phyloP scores from a whole-genome alignment of 2,797 vertebrate genomes.

The Xenops minutus region DNA sequence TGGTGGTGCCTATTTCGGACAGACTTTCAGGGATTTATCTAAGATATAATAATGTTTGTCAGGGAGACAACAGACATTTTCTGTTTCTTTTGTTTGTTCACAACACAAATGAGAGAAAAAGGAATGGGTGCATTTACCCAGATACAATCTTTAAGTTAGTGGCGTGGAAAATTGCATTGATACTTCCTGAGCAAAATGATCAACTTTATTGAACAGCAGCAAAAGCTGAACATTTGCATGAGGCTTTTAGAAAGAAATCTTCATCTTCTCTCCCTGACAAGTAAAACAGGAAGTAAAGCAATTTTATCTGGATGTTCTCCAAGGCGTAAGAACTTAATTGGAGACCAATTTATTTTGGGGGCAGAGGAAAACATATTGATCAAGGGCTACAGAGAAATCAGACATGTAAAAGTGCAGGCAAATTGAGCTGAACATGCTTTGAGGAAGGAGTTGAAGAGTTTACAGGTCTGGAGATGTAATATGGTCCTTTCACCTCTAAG shows the following conservation, averaged over 20 bases:
- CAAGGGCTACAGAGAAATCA: not conserved
- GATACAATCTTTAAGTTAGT: slow-evolving; percentile 47
- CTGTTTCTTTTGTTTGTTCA: slow-evolving; percentile 1
- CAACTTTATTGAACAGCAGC: slow-evolving; percentile 58
- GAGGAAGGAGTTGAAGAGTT: not conserved
- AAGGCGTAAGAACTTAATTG: slow-evolving; percentile 6
- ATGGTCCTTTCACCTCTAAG: not conserved
- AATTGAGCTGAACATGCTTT: not conserved
- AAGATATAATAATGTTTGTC: not conserved
- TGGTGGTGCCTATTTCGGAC: slow-evolving; percentile 18
- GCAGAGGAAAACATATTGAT: not conserved
- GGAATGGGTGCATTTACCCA: not conserved
- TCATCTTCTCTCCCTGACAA: not conserved
- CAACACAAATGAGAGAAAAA: not conserved
- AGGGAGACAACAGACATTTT: not conserved
- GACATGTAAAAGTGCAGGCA: not conserved
- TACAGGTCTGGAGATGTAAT: not conserved
- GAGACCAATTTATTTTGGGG: not conserved
- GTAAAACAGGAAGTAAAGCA: not conserved
- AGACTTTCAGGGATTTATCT: not conserved
- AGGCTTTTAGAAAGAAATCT: slow-evolving; percentile 1
- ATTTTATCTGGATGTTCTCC: not conserved
- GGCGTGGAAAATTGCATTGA: slow-evolving; percentile 66
- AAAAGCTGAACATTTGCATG: slow-evolving; percentile 32
- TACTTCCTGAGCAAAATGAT: slow-evolving; percentile 42